Conservation (phyloP, 2,888 invertebrate genomes). For the Chelonus formosanus region DNA sequence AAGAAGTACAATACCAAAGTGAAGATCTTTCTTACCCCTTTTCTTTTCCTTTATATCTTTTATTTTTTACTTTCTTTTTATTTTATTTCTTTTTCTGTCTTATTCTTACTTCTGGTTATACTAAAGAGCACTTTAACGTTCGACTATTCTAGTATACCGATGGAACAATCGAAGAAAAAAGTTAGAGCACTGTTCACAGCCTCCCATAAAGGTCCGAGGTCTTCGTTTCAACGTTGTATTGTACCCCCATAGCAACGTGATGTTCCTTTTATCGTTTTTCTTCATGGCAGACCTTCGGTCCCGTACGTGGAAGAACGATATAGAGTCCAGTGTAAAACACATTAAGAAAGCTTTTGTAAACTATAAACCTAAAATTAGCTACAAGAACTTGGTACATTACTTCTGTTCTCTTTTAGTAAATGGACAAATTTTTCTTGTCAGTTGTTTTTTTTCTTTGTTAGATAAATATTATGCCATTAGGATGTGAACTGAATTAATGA, state of each 20-base stretch:
- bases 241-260: conserved; percentile 16
- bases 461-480: no score
- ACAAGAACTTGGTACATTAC: no score
- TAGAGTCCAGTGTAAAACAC: no score
- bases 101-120: conserved; percentile 42
- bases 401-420: no score
- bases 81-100: conserved; percentile 16
- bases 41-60: conserved; percentile 25
- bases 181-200: conserved; percentile 43
- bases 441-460: no score
- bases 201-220: conserved; percentile 38
- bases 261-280: conserved; percentile 36
- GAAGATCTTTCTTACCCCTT: conserved; percentile 7
- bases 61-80: conserved; percentile 13
- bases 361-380: no score
- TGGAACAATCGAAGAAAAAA: conserved; percentile 51
- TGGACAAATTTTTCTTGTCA: no score
- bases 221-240: conserved; percentile 33
- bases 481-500: no score
- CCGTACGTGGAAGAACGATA: no score
- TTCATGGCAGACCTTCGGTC: conserved; percentile 20
- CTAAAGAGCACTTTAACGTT: conserved; percentile 48
- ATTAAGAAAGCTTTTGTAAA: no score
- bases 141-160: conserved; percentile 45
- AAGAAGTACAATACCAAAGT: background rate